A percentile compares a stretch with the other conserved stretches of the same genome.
phyloP scores from a whole-genome alignment of 2,888 invertebrate species.

The Periphyllus acericola region DNA sequence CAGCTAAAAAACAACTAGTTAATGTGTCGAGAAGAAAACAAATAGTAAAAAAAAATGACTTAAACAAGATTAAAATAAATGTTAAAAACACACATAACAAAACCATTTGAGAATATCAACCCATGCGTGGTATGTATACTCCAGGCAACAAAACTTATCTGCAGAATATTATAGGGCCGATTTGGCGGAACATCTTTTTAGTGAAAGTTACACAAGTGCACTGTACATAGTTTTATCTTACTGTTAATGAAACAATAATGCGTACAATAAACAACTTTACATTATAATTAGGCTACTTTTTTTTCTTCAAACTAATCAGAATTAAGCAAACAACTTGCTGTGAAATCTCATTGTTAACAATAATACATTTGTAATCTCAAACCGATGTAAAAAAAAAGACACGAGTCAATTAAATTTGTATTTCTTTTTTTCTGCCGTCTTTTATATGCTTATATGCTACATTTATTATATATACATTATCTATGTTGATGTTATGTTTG shows the following conservation, averaged over 20 bases:
- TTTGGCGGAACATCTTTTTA: neutral
- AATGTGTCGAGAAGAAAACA: neutral
- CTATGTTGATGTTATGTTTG: neutral
- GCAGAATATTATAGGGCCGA: neutral
- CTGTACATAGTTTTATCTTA: neutral
- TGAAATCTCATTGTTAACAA: neutral
- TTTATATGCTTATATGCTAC: neutral
- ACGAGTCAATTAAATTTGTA: conserved; percentile 4
- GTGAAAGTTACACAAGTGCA: neutral
- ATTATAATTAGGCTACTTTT: neutral
- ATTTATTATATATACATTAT: neutral
- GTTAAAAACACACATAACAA: neutral
- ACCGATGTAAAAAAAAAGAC: conserved; percentile 19
- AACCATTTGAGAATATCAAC: neutral
- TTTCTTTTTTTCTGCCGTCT: neutral
- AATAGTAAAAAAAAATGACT: neutral
- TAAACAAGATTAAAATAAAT: neutral
- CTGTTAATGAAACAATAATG: neutral
- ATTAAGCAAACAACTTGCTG: neutral
- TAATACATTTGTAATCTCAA: neutral
- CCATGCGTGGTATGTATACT: neutral
- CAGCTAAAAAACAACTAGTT: neutral
- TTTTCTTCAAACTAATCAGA: neutral
- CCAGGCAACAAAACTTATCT: neutral
- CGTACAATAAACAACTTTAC: neutral